A percentile compares a stretch with the other conserved stretches of the same genome.
Evolutionary conservation across 2,888 invertebrate genomes (phyloP).

Genomic region (Rotaria magnacalcarata): DNA sequence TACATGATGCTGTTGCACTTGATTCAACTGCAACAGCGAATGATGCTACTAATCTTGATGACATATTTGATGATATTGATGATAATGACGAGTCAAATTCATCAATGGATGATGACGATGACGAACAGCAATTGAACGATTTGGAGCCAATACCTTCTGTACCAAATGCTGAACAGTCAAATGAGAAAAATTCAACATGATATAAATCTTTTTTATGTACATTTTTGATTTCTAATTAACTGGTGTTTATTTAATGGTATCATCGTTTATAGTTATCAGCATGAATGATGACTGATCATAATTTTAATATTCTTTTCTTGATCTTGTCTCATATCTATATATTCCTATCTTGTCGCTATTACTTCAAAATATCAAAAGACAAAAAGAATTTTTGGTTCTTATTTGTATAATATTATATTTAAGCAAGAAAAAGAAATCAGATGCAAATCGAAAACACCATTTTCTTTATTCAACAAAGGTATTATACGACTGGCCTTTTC

Average conservation of each 20-base stretch:
- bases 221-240: not conserved
- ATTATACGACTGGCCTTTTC: too few relatives aligned
- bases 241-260: not conserved
- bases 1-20: not conserved
- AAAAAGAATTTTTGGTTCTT: not conserved
- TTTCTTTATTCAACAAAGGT: too few relatives aligned
- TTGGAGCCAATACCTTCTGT: not conserved
- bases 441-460: too few relatives aligned
- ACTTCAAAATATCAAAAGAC: not conserved
- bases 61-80: not conserved
- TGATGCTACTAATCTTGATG: not conserved
- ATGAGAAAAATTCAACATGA: not conserved
- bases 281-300: not conserved
- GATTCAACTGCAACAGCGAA: not conserved
- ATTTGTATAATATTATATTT: not conserved
- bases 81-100: not conserved
- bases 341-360: not conserved
- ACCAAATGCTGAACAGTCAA: not conserved
- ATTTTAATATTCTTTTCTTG: not conserved
- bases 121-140: not conserved
- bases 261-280: not conserved
- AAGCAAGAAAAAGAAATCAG: too few relatives aligned
- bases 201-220: not conserved
- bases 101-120: constrained; percentile 8
- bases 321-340: not conserved